Base-by-base conservation (phyloP, 2,888 invertebrate species). In the Nomada ruficornis region DNA sequence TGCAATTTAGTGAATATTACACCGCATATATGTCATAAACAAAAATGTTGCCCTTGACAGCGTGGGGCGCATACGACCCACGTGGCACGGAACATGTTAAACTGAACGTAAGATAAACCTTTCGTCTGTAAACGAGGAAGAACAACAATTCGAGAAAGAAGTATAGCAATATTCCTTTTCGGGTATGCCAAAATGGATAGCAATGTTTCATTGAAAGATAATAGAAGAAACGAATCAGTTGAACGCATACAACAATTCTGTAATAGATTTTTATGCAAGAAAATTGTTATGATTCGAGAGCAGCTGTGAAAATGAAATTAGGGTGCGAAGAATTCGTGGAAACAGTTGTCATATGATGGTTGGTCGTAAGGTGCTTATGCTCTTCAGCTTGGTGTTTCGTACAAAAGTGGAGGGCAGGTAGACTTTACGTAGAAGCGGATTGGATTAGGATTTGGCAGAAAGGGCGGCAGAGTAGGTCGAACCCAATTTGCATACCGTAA, bases 401-500 rank as follows among this genome's bases (percentile, higher is more conserved):
- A 82, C 79, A 86, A 83, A 81, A 81, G 76, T 73, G 68, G 50
- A 52, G 68, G 47, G 72, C 82, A 86, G 84, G 83, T 82, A 83
- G 80, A 71, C 63, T 80, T 68, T 77, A 72, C 76, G 77, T 67
- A 71, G 75, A 82, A 83, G 81, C 80, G 83, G 85, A 90, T 90
- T 89, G 88, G 85, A 90, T 90, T 90, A 86, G 89, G 88, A 90
- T 89, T 88, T 86, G 82, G 83, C 84, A 82, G 86, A 84, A 88
- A 86, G 87, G 77, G 80, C 79, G 82, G 80, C 68, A 67, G 78
- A 77, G 69, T 77, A 81, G 89, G 83, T 79, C 87, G 81, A 89
- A 88, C 84, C 84, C 88, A 89, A 90, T 89, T 90, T 89, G 90
- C 89, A 89, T 89, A 71, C 62, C 89, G 86, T 89, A 89, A 89